Base-by-base conservation (phyloP, 2,888 invertebrate genomes). In the Thumatha senex region DNA sequence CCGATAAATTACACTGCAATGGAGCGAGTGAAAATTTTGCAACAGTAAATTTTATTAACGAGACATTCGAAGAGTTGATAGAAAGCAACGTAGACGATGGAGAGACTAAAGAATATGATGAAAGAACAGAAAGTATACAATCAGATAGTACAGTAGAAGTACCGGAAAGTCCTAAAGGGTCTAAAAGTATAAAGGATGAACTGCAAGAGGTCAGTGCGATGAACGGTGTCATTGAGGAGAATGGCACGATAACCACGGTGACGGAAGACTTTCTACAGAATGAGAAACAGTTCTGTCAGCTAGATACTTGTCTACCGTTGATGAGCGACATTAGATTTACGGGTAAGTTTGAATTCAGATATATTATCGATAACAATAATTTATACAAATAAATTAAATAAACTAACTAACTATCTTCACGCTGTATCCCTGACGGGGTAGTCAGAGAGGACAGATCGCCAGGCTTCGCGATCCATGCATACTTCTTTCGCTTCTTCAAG, bases 271-370 rank as follows among this genome's bases (percentile, higher is more conserved):
- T 92, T 74, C 84, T 92, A 52, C 82, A 85, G 49, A 91, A 92
- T 33, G 92, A 92, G 53, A 92, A 92, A 70, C 89, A 89, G 11
- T 93, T 87, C 55, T 89, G 88, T 53, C 78, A 83, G 43, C 60
- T 84, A 0, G 83, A 88, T 58, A 70, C 79, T 2, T 89, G 78
- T 63, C 68, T 87, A 40, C 89, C 89, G 3, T 55, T 89, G 39
- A 70, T 91, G 53, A 86, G 80, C 74, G 91, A 90, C 70, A 90
- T 91, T 24, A 80, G 89, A 76, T 91, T 91, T 67, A 88, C 90
- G 56, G 91, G 91, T 90, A 50, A 79, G 85, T 76, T 4, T 31
- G 5, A 13, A 40, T 14, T 0, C 30, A 40, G 33, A 10, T 54
- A n/a, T 54, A 11, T 31, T 8, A 24, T 36, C 10, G 7, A 31